phyloP scores from a whole-genome alignment of 2,113 vertebrate genomes.

The Pica pica region DNA sequence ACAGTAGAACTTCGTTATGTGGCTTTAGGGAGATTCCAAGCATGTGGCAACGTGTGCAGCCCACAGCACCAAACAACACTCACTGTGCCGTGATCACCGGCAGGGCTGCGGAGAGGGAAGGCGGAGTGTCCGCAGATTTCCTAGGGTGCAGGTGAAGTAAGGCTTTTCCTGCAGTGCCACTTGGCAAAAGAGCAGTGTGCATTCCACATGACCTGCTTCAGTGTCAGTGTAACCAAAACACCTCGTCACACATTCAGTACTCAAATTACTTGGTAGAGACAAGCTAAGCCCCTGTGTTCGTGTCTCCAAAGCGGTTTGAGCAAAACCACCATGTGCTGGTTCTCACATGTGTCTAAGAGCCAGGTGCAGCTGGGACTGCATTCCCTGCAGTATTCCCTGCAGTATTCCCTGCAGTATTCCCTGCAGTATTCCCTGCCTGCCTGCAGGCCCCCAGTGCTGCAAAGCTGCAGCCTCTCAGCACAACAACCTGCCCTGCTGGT shows the following conservation, averaged over 20 bases:
- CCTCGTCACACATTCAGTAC: background rate
- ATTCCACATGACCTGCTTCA: accelerated
- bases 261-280: background rate
- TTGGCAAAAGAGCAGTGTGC: background rate
- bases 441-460: background rate
- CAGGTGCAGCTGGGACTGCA: background rate
- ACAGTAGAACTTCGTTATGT: background rate
- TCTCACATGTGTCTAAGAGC: accelerated
- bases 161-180: background rate
- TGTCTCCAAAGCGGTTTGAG: background rate
- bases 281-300: background rate
- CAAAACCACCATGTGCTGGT: accelerated
- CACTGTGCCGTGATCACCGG: accelerated
- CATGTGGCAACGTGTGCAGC: background rate
- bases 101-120: background rate
- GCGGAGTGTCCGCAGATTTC: background rate
- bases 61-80: background rate
- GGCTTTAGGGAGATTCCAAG: background rate
- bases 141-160: background rate
- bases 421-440: background rate
- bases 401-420: no score
- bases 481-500: no score
- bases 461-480: background rate
- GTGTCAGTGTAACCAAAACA: background rate
- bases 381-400: background rate